These are phyloP conservation scores for Thomomys bottae DNA, from an alignment of 2,113 vertebrate species.

Conservation along the genomic window DNA sequence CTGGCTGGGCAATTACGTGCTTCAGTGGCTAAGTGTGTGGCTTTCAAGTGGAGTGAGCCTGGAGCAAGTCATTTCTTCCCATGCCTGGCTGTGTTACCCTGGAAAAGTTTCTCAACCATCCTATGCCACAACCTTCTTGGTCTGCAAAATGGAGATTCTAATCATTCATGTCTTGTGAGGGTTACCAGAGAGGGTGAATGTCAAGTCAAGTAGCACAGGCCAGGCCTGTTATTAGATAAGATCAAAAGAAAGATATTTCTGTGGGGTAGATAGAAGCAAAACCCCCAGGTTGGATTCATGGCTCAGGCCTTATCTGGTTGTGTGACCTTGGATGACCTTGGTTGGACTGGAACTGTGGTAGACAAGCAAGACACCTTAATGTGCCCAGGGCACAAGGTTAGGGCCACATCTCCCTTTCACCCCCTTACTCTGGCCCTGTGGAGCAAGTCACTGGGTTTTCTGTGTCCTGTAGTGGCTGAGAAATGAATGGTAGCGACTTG, in stretches of 20 bases:
- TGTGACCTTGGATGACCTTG: not conserved
- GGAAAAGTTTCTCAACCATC: not conserved
- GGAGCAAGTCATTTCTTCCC: not conserved
- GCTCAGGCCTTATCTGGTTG: too few species aligned
- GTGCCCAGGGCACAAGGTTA: not conserved
- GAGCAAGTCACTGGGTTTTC: not conserved
- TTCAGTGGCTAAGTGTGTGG: not conserved
- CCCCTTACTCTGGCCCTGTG: not conserved
- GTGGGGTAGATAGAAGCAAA: rapidly evolving
- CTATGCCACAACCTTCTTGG: not conserved
- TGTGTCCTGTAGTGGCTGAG: rapidly evolving
- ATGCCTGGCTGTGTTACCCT: not conserved
- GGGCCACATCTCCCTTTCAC: not conserved
- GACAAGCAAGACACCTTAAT: not conserved
- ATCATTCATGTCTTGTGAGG: not conserved
- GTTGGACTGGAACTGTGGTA: not conserved
- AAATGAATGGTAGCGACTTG: not conserved
- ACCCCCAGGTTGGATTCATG: not conserved
- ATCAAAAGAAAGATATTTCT: not conserved
- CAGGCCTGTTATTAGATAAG: not conserved
- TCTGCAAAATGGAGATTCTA: not conserved
- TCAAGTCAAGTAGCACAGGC: not conserved
- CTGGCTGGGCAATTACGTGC: not conserved
- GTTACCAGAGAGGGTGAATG: not conserved
- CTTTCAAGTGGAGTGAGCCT: not conserved